These are phyloP conservation scores for Lipophrys pholis DNA, from an alignment of 2,113 vertebrate species.

Conservation along the genomic window DNA sequence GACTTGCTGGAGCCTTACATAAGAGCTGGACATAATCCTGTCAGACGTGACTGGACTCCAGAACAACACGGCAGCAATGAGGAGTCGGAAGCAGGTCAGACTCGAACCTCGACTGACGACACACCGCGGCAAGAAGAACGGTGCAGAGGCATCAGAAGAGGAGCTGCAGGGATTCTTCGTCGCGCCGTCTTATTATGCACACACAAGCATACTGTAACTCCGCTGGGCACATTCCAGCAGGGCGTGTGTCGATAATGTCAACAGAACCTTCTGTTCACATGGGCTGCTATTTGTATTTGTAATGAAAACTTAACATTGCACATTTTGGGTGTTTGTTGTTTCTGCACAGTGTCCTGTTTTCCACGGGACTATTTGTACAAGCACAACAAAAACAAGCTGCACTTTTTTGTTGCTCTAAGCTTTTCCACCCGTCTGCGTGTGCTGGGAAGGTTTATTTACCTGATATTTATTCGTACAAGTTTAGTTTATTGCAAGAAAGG, in stretches of 20 bases:
- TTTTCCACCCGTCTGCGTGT: too few relatives aligned
- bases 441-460: too few relatives aligned
- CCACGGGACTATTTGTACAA: too few relatives aligned
- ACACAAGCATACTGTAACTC: neutral
- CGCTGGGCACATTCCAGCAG: neutral
- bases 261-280: neutral
- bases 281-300: neutral
- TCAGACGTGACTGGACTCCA: slow-evolving; percentile 41
- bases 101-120: slow-evolving; percentile 15
- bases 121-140: slow-evolving; percentile 20
- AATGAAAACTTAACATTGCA: too few relatives aligned
- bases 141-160: neutral
- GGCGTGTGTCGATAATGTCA: neutral
- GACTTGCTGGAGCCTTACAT: slow-evolving; percentile 70
- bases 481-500: too few relatives aligned
- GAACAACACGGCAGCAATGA: slow-evolving; percentile 30
- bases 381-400: too few relatives aligned
- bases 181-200: neutral
- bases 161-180: neutral
- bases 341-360: too few relatives aligned
- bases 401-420: too few relatives aligned
- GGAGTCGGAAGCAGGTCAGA: slow-evolving; percentile 10
- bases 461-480: too few relatives aligned
- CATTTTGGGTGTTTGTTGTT: too few relatives aligned
- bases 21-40: slow-evolving; percentile 55